Evolutionary conservation across 2,888 invertebrate species (phyloP), one percentile per base, ranked within the genome.

Genomic region (Pachliopta kotzebuea): DNA sequence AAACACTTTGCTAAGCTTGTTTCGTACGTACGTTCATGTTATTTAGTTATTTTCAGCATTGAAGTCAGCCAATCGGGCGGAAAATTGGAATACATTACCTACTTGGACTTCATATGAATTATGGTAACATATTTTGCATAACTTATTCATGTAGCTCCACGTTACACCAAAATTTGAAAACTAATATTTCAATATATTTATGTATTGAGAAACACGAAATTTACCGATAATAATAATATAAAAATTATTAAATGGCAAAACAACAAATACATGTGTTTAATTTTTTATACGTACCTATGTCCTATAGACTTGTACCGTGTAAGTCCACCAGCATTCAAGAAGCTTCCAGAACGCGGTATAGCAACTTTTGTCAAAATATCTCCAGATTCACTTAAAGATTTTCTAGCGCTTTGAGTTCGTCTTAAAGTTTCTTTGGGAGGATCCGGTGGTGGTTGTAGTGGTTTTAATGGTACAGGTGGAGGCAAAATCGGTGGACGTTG

Each of bases 331-430:
- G 96, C 95, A 74, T 96, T 97, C 54, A 97, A 92, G 79, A 97
- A 97, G 81, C 97, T 97, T 56, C 96, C 96, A 60, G 96, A 96
- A 73, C 97, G 93, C 18, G 97, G 97, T 75, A 97, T 95, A 52
- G 96, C 96, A 54, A 97, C 96, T 83, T 96, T 96, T 0, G 97
- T 97, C 74, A 97, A 85, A 73, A 96, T 95, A 81, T 97, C 97
- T 9, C 97, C 97, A 63, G 94, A 93, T 69, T 95, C 94, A 63
- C 82, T 90, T 29, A 90, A 74, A 42, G 91, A 90, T 67, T 91
- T 88, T 69, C 91, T 81, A 42, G 88, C 86, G 69, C 92, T 92
- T 70, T 92, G 92, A 70, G 83, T 90, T 73, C 92, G 80, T 69
- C 90, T 78, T 67, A 92, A 73, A 49, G 91, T 86, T 65, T 88